phyloP scores from a whole-genome alignment of 2,888 invertebrate genomes.

The Phragmatobia fuliginosa region DNA sequence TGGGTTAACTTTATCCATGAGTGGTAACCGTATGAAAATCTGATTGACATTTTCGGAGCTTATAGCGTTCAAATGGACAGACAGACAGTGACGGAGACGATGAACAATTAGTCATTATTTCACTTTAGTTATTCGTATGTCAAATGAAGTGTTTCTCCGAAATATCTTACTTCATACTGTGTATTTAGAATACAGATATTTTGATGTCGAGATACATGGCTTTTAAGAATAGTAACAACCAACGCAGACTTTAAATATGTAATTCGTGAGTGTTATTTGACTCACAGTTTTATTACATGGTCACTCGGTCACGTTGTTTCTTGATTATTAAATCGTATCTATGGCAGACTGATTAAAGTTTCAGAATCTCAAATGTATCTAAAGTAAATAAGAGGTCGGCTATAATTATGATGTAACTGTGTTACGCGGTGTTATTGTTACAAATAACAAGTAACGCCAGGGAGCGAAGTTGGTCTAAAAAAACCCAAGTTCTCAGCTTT shows the following conservation, averaged over 20 bases:
- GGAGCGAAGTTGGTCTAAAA: no score
- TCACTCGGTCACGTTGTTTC: neutral
- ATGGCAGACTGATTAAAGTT: neutral
- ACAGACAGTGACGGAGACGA: neutral
- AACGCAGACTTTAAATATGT: conserved; percentile 1
- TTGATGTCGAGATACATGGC: neutral
- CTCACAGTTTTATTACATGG: conserved; percentile 1
- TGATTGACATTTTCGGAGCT: neutral
- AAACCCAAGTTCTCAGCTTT: no score
- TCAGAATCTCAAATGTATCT: neutral
- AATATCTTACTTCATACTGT: neutral
- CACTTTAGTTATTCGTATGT: neutral
- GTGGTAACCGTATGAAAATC: neutral
- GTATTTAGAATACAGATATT: conserved; percentile 8
- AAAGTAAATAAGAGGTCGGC: no score
- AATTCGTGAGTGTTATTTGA: conserved; percentile 1
- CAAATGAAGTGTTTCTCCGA: conserved; percentile 2
- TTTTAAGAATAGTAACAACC: conserved; percentile 7
- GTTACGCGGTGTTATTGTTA: no score
- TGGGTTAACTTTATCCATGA: neutral
- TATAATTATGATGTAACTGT: no score
- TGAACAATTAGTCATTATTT: conserved; percentile 4
- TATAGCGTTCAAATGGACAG: neutral
- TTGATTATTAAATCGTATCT: neutral
- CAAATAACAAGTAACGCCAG: no score